Evolutionary conservation across 2,888 invertebrate species (phyloP).

Genomic region (Agonopterix arenella): DNA sequence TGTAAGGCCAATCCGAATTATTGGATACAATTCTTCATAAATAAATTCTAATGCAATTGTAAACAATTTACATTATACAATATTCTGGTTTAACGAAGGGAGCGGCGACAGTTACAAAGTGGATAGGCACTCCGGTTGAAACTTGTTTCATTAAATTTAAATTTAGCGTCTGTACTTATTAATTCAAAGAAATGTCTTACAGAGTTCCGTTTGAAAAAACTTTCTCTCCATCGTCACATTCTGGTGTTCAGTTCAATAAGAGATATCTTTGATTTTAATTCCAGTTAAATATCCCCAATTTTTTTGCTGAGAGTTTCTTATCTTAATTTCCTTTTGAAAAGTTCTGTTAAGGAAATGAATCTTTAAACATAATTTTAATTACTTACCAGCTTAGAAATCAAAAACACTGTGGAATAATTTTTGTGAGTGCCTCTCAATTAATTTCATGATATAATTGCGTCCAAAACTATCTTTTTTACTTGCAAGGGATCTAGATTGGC

Average conservation of each 20-base stretch:
- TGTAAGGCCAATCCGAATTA: slow-evolving; percentile 20
- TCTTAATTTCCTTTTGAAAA: background rate
- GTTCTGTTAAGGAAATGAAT: slow-evolving; percentile 4
- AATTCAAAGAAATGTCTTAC: slow-evolving; percentile 55
- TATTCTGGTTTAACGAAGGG: slow-evolving; percentile 32
- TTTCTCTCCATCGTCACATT: slow-evolving; percentile 38
- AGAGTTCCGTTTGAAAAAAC: slow-evolving; percentile 32
- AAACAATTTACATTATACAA: slow-evolving; percentile 41
- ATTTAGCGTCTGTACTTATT: slow-evolving; percentile 59
- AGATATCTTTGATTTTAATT: slow-evolving; percentile 17
- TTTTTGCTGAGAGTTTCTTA: no score
- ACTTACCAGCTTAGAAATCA: background rate
- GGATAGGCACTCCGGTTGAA: slow-evolving; percentile 37
- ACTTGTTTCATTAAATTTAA: slow-evolving; percentile 70
- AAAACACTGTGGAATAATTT: slow-evolving; percentile 5
- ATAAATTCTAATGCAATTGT: slow-evolving; percentile 27
- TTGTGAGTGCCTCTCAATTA: slow-evolving; percentile 10
- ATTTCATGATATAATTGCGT: slow-evolving; percentile 13
- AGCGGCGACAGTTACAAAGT: slow-evolving; percentile 34
- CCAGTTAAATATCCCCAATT: slow-evolving; percentile 5
- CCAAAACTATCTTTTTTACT: slow-evolving; percentile 13
- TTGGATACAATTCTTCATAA: slow-evolving; percentile 30
- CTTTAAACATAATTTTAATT: slow-evolving; percentile 7
- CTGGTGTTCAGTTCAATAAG: slow-evolving; percentile 35
- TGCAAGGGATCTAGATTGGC: slow-evolving; percentile 24